Evolutionary conservation across 1,140 invertebrate species (phyloP).

Genomic region (Odontomachus brunneus): DNA sequence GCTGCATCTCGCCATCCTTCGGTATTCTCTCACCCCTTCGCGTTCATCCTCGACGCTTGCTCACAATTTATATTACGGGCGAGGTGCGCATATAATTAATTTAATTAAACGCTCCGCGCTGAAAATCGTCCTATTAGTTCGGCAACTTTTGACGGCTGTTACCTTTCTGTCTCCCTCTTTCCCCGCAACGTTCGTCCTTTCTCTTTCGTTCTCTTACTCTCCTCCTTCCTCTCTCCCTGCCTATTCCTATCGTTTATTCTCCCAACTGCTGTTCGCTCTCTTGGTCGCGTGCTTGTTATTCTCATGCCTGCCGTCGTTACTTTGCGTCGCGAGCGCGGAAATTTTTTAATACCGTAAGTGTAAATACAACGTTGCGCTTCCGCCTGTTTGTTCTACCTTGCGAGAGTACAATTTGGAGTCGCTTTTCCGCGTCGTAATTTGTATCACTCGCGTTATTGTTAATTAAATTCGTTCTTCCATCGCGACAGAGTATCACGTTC

Average conservation of each 20-base stretch:
- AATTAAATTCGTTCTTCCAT: slow-evolving; percentile 52
- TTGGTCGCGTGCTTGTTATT: slow-evolving; percentile 18
- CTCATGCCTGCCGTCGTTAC: slow-evolving; percentile 22
- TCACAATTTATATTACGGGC: slow-evolving; percentile 84
- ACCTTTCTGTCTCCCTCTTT: slow-evolving; percentile 63
- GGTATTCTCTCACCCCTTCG: slow-evolving; percentile 64
- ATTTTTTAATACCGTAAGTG: slow-evolving; percentile 57
- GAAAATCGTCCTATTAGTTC: slow-evolving; percentile 85
- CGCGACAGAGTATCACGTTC: slow-evolving; percentile 11
- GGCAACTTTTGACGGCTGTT: slow-evolving; percentile 82
- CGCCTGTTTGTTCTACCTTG: slow-evolving; percentile 45
- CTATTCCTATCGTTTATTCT: background rate
- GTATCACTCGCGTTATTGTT: slow-evolving; percentile 52
- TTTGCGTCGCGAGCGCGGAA: slow-evolving; percentile 35
- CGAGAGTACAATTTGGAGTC: slow-evolving; percentile 38
- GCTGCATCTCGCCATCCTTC: slow-evolving; percentile 51
- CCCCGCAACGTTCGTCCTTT: slow-evolving; percentile 44
- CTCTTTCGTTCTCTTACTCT: slow-evolving; percentile 64
- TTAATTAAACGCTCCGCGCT: slow-evolving; percentile 84
- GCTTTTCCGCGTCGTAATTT: slow-evolving; percentile 44
- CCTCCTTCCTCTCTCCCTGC: slow-evolving; percentile 26
- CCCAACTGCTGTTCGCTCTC: background rate
- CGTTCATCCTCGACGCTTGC: slow-evolving; percentile 77
- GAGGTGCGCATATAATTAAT: slow-evolving; percentile 85
- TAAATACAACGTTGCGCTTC: slow-evolving; percentile 51